Evolutionary conservation across 2,888 invertebrate genomes (phyloP), one percentile per base, ranked within the genome.

Genomic region (Cryptophagus acutangulus): DNA sequence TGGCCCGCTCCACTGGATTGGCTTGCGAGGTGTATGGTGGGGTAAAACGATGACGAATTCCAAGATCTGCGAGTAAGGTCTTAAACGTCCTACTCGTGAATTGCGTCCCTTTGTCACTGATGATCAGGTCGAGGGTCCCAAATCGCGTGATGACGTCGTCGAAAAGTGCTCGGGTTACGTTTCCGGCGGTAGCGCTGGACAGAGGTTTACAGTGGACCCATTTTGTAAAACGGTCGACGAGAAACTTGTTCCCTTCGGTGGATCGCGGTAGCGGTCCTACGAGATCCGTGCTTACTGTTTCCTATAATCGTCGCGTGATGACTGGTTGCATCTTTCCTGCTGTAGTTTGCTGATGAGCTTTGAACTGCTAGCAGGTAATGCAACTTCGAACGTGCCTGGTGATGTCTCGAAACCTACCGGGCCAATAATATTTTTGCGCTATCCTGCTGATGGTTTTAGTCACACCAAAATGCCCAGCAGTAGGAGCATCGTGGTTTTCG

Each of bases 1-100:
- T 66, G 0, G 55, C 45, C 6, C 63, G 17, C 42, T 67, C 65
- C 0, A 59, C 61, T 0, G 62, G 61, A 38, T 67, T 65, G 2
- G 54, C 57, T 25, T 66, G 63, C 0, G 58, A 51, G 14, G 54
- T 44, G 54, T 48, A 53, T 3, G 48, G 49, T 1, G 62, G 58
- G 0, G 59, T n/a, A n/a, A n/a, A n/a, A n/a, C n/a, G n/a, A n/a
- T n/a, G n/a, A n/a, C n/a, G n/a, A n/a, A n/a, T n/a, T n/a, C n/a
- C n/a, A n/a, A n/a, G n/a, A n/a, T n/a, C n/a, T n/a, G n/a, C 29
- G 12, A 29, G 8, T 12, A 29, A n/a, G 29, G 29, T 29, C 29
- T 29, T 29, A 5, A 29, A 10, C n/a, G 29, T 10, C 29, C 29
- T 29, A 29, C 36, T 36, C 2, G 12, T 28, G 30, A 34, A 36